Conservation (phyloP, 1,140 invertebrate genomes). For the Onthophagus taurus region DNA sequence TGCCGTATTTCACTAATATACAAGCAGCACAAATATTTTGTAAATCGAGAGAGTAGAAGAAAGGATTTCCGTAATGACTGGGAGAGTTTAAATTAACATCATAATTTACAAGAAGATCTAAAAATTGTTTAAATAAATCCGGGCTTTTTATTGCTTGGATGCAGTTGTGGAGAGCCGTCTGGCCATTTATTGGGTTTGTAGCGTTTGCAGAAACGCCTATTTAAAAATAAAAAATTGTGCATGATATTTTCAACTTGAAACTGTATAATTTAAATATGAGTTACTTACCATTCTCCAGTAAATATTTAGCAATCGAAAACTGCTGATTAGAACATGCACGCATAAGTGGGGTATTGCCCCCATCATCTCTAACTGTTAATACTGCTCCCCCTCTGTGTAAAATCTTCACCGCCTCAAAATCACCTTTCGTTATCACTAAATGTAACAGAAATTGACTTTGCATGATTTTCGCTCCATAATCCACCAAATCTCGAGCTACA, state of each 20-base stretch:
- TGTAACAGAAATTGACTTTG: slow-evolving; percentile 49
- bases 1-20: slow-evolving; percentile 31
- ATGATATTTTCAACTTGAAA: not conserved
- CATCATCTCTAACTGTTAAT: slow-evolving; percentile 43
- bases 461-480: slow-evolving; percentile 46
- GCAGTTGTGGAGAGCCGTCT: slow-evolving; percentile 44
- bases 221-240: not conserved
- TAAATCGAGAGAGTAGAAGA: slow-evolving; percentile 31
- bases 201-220: slow-evolving; percentile 43
- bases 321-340: slow-evolving; percentile 48
- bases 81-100: slow-evolving; percentile 38
- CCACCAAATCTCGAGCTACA: slow-evolving; percentile 34
- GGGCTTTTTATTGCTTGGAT: slow-evolving; percentile 37
- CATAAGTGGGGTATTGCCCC: slow-evolving; percentile 51
- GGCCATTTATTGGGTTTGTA: slow-evolving; percentile 35
- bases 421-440: slow-evolving; percentile 42
- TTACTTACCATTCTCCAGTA: slow-evolving; percentile 41
- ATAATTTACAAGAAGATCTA: slow-evolving; percentile 40
- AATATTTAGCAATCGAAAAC: slow-evolving; percentile 40
- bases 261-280: not conserved
- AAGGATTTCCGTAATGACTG: slow-evolving; percentile 38
- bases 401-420: slow-evolving; percentile 40
- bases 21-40: slow-evolving; percentile 26
- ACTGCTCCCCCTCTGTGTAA: slow-evolving; percentile 42
- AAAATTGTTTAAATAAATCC: slow-evolving; percentile 35